Conservation (phyloP, 2,797 vertebrate species). For the Poecilia wingei region DNA sequence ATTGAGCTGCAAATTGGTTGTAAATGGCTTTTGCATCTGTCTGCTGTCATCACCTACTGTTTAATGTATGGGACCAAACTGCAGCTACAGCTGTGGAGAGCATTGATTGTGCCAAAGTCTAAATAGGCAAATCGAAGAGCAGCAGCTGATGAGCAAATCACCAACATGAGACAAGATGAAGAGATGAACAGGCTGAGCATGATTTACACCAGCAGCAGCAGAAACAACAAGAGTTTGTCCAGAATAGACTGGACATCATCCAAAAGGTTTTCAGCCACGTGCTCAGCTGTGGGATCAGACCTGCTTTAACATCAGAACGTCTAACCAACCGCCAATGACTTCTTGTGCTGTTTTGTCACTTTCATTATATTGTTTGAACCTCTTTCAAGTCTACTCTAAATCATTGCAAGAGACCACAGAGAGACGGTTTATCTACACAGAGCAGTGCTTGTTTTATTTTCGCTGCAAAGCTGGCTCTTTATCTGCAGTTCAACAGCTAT, state of each 20-base stretch:
- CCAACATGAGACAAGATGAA: constrained; percentile 1
- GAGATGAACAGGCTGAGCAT: background rate
- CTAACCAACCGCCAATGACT: background rate
- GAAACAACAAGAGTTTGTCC: background rate
- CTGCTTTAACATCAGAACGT: background rate
- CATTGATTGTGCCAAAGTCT: background rate
- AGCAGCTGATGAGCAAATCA: constrained; percentile 8
- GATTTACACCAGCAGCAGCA: background rate
- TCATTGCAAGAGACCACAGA: background rate
- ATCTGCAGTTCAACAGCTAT: constrained; percentile 9
- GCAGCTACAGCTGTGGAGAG: no score
- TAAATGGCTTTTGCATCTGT: constrained; percentile 7
- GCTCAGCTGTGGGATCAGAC: background rate
- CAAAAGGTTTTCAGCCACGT: background rate
- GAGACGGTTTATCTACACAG: constrained; percentile 6
- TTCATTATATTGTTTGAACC: background rate
- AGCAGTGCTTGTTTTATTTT: background rate
- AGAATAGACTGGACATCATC: background rate
- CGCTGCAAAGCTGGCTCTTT: constrained; percentile 1
- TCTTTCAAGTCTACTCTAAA: background rate
- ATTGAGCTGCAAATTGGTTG: background rate
- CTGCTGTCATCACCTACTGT: constrained; percentile 15
- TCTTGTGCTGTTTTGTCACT: background rate
- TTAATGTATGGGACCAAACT: constrained; percentile 1
- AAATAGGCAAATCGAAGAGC: constrained; percentile 5